Evolutionary conservation across 2,113 vertebrate species (phyloP).

Genomic region (Leucopsar rothschildi): DNA sequence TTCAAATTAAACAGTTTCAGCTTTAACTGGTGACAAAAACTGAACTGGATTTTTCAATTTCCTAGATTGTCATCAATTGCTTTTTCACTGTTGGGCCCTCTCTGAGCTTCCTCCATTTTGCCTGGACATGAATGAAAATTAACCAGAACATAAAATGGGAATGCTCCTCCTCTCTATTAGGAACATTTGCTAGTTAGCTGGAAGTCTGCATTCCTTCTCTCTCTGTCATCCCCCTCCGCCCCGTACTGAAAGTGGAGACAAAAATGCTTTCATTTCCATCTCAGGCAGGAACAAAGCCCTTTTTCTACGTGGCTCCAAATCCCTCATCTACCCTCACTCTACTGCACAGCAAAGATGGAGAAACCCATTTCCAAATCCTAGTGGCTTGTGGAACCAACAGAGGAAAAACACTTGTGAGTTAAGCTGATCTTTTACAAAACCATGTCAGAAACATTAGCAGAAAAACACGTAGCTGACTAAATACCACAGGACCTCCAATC

Average conservation of each 20-base stretch:
- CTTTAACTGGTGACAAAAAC: background rate
- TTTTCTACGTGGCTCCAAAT: background rate
- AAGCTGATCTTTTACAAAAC: background rate
- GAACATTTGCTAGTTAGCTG: background rate
- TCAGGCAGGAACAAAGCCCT: background rate
- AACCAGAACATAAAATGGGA: background rate
- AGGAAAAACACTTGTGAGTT: background rate
- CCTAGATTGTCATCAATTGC: conserved; percentile 7
- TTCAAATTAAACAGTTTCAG: conserved; percentile 32
- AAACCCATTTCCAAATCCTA: background rate
- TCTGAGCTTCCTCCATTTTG: background rate
- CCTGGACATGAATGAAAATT: background rate
- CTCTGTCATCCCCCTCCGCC: background rate
- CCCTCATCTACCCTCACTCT: background rate
- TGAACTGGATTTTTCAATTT: conserved; percentile 17
- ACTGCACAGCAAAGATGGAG: background rate
- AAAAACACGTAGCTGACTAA: background rate
- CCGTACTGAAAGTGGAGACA: background rate
- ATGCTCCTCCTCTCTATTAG: background rate
- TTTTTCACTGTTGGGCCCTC: background rate
- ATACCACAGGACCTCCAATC: background rate
- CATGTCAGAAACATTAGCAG: background rate
- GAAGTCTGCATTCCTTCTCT: background rate
- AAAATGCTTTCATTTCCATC: background rate
- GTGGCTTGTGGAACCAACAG: background rate